Percentiles rank a stretch among this genome's conserved stretches.
Conservation (phyloP, 53 echinoderm and acorn worm genomes). For the Temnopleurus reevesii region DNA sequence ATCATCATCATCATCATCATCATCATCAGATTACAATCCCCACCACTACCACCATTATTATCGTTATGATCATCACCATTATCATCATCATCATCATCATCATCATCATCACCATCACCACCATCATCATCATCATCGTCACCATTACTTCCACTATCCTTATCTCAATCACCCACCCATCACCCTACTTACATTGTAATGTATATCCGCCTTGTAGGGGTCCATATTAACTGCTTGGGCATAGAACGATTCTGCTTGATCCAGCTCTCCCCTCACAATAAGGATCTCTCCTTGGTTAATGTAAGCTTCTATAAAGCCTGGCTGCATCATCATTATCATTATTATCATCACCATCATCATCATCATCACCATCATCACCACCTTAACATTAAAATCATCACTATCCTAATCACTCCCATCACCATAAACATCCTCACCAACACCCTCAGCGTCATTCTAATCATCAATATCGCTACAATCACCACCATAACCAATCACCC, state of each 20-base stretch:
- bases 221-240: conserved; percentile 57
- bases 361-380: background rate
- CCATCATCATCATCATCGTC: background rate
- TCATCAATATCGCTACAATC: too few relatives aligned
- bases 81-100: background rate
- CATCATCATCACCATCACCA: background rate
- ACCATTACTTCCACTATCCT: too few relatives aligned
- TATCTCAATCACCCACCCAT: too few relatives aligned
- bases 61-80: background rate
- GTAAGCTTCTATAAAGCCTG: conserved; percentile 73
- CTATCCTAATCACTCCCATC: conserved; percentile 21
- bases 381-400: background rate
- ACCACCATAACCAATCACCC: too few relatives aligned
- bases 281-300: conserved; percentile 74
- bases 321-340: conserved; percentile 5
- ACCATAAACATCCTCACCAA: background rate
- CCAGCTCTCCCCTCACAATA: conserved; percentile 45
- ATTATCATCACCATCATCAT: conserved; percentile 28
- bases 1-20: conserved; percentile 25
- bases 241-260: conserved; percentile 61
- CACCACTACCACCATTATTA: background rate
- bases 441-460: too few relatives aligned
- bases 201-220: conserved; percentile 64
- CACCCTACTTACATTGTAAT: conserved; percentile 75
- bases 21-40: background rate